Conservation (phyloP, 2,888 invertebrate genomes). For the Folsomia candida region DNA sequence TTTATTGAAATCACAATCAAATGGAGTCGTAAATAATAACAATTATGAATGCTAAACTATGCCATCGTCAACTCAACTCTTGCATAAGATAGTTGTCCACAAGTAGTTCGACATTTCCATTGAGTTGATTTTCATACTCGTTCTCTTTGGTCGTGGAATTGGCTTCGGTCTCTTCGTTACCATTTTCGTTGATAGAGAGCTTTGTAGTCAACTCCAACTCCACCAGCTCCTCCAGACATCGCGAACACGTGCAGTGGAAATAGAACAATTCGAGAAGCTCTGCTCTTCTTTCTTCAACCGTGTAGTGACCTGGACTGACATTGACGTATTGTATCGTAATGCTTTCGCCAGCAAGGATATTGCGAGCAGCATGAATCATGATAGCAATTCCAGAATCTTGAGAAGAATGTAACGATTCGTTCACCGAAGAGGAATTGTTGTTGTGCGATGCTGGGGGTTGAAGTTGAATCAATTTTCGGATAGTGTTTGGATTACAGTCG, state of each 20-base stretch:
- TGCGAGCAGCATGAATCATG: constrained; percentile 20
- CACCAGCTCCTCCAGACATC: constrained; percentile 23
- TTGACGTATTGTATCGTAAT: constrained; percentile 32
- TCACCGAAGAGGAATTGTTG: background rate
- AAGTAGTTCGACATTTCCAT: too few species aligned
- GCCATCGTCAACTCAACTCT: too few species aligned
- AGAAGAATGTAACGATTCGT: background rate
- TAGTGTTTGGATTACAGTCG: constrained; percentile 38
- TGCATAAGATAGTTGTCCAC: too few species aligned
- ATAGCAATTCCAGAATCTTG: constrained; percentile 8
- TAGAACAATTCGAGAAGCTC: constrained; percentile 32
- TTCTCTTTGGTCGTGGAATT: too few species aligned
- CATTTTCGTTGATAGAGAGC: too few species aligned
- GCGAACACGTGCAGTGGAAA: constrained; percentile 32
- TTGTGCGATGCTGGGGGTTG: background rate
- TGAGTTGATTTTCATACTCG: too few species aligned
- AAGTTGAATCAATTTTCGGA: constrained; percentile 18
- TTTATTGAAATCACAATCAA: too few species aligned
- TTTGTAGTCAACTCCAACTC: too few species aligned
- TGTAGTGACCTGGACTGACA: background rate
- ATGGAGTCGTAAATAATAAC: too few species aligned
- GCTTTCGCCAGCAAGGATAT: constrained; percentile 26
- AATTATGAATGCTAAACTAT: too few species aligned
- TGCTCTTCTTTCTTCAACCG: constrained; percentile 17
- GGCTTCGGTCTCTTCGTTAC: too few species aligned